Percentiles rank a stretch among this genome's conserved stretches.
phyloP scores from a whole-genome alignment of 2,888 invertebrate species.

The Sarcophaga carnaria region DNA sequence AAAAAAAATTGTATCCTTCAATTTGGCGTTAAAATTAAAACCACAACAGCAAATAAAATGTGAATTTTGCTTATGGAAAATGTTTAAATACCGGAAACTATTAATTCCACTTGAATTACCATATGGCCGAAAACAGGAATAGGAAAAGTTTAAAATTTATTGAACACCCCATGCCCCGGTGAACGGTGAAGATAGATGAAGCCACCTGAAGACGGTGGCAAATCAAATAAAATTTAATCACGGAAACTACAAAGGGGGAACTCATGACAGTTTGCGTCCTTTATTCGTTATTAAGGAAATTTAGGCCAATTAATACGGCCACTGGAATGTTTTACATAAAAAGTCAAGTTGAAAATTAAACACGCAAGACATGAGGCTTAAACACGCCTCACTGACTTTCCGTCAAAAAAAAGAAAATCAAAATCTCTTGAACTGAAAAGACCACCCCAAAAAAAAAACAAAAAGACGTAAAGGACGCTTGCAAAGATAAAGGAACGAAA shows the following conservation, averaged over 20 bases:
- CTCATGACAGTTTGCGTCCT: not conserved
- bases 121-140: conserved; percentile 70
- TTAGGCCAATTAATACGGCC: conserved; percentile 68
- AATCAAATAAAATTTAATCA: conserved; percentile 64
- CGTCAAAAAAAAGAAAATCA: conserved; percentile 15
- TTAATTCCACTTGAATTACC: conserved; percentile 78
- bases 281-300: conserved; percentile 72
- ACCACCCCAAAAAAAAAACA: not conserved
- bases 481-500: conserved; percentile 4
- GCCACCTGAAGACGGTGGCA: conserved; percentile 60
- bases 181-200: not conserved
- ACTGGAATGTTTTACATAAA: conserved; percentile 58
- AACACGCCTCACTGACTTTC: conserved; percentile 64
- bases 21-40: conserved; percentile 38
- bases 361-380: conserved; percentile 74
- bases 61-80: conserved; percentile 55
- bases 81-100: conserved; percentile 77
- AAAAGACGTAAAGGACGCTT: conserved; percentile 7
- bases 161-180: not conserved
- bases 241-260: conserved; percentile 35
- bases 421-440: conserved; percentile 28
- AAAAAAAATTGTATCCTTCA: conserved; percentile 1
- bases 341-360: conserved; percentile 74
- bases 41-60: conserved; percentile 55
- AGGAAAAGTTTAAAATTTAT: conserved; percentile 51